Base-by-base conservation (phyloP, 2,888 invertebrate species). In the Drosophila mimetica region DNA sequence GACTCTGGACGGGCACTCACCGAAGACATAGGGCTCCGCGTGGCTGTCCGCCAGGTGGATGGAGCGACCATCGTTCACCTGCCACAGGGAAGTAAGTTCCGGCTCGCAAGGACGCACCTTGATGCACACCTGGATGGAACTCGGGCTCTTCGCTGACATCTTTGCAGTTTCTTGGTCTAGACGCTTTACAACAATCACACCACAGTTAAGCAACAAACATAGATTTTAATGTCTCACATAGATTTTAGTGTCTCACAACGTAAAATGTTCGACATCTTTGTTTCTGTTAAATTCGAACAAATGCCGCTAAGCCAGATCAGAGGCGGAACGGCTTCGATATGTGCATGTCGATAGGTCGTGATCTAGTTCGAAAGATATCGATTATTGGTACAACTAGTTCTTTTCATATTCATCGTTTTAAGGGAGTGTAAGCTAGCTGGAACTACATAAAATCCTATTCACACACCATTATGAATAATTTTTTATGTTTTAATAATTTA, bases 61-160 rank as follows among this genome's bases (percentile, higher is more conserved):
- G 0, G 93, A 92, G 76, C 94, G 48, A 0, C 67, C 93, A 50
- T 93, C 93, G 52, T 93, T 92, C 32, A 95, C 93, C 39, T 92
- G 91, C 96, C 96, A 96, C 86, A 94, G 93, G 66, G 92, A 91
- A 79, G 93, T 93, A 6, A 93, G 93, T 39, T 94, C 93, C 48
- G 93, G 92, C 91, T 96, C 96, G 46, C 80, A 73, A 6, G 82
- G 82, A 7, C 96, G 93, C 72, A 95, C 93, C 92, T 95, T 95
- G 67, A 96, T 95, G 64, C 95, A 95, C 55, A 96, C 96, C 93
- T 95, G 94, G 52, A 96, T 95, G 0, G 89, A 86, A 54, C 87
- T 90, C 3, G 58, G 32, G 6, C 42, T 57, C 59, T 89, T 90
- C 8, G 89, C 71, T 1, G 82, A 71, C 85, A 81, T 84, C 4